Evolutionary conservation across 2,797 vertebrate genomes (phyloP).

Genomic region (Spea hammondii): DNA sequence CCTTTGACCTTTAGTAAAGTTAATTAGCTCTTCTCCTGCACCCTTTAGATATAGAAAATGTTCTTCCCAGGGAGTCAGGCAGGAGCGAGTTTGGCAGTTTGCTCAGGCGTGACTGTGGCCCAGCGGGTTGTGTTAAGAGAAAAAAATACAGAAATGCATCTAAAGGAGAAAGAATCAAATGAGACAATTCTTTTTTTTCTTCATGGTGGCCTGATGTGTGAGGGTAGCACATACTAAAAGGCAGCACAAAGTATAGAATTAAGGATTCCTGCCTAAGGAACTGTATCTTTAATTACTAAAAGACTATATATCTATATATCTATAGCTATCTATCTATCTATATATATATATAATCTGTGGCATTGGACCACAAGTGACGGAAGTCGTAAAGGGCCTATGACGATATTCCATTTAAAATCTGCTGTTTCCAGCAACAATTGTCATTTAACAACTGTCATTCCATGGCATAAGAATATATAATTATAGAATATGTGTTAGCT

Average conservation of each 20-base stretch:
- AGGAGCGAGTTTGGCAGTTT: constrained; percentile 38
- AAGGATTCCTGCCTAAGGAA: too few species aligned
- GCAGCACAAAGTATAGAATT: background rate
- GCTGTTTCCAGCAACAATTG: too few species aligned
- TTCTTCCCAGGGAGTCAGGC: constrained; percentile 12
- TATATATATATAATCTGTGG: too few species aligned
- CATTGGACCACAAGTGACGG: too few species aligned
- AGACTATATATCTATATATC: too few species aligned
- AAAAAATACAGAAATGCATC: constrained; percentile 20
- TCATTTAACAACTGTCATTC: too few species aligned
- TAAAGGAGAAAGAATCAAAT: constrained; percentile 38
- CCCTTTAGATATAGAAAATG: constrained; percentile 32
- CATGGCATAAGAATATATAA: too few species aligned
- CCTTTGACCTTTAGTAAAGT: constrained; percentile 43
- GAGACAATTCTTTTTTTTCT: constrained; percentile 34
- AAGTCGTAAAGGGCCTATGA: too few species aligned
- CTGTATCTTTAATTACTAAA: too few species aligned
- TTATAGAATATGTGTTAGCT: too few species aligned
- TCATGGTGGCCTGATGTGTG: background rate
- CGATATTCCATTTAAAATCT: too few species aligned
- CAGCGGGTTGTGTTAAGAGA: constrained; percentile 34
- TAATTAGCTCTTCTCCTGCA: constrained; percentile 43
- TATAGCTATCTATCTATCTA: too few species aligned
- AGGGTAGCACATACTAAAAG: background rate
- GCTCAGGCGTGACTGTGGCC: constrained; percentile 38